These are phyloP conservation scores for Gallinago solitaria DNA, from an alignment of 2,797 vertebrate genomes.

Conservation along the genomic window DNA sequence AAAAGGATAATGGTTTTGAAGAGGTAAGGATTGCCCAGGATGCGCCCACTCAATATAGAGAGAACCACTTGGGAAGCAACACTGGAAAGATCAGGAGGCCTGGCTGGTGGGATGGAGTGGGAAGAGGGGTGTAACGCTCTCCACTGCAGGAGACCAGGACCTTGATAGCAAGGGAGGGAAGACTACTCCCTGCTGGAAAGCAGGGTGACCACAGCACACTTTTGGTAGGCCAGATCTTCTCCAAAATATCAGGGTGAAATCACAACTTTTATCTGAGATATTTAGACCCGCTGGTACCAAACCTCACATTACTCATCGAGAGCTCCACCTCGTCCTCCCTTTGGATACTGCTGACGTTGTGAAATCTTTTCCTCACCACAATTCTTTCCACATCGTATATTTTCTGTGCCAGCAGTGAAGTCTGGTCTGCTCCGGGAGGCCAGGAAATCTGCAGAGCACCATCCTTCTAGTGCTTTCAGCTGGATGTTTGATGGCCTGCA, in stretches of 20 bases:
- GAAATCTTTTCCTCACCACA: conserved; percentile 26
- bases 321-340: neutral
- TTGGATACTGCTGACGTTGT: neutral
- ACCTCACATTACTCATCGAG: neutral
- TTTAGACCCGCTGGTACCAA: conserved; percentile 20
- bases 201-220: neutral
- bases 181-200: neutral
- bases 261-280: conserved; percentile 7
- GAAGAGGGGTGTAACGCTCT: neutral
- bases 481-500: neutral
- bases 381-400: conserved; percentile 4
- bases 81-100: neutral
- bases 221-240: neutral
- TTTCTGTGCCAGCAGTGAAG: conserved; percentile 6
- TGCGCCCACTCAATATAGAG: neutral
- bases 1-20: neutral
- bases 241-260: neutral
- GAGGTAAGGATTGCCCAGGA: neutral
- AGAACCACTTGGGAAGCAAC: neutral
- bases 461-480: neutral
- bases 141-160: neutral
- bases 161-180: neutral
- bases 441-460: neutral
- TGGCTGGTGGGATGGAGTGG: neutral
- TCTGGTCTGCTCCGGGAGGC: neutral